A percentile compares a stretch with the other conserved stretches of the same genome.
Conservation (phyloP, 2,888 invertebrate genomes). For the Encarsia formosa region DNA sequence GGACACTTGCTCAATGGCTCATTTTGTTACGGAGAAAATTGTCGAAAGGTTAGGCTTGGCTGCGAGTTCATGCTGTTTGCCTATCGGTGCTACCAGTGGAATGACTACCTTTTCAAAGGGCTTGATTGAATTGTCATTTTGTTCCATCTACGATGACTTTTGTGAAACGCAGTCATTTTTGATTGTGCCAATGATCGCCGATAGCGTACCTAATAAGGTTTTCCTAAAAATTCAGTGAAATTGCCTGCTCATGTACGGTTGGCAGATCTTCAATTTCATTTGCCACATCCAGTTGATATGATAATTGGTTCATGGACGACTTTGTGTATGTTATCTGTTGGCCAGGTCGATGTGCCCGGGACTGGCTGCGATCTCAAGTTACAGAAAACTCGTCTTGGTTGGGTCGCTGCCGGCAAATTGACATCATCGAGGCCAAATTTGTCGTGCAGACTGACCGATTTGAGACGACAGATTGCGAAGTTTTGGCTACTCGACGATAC, state of each 20-base stretch:
- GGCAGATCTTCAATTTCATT: conserved; percentile 25
- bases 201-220: not conserved
- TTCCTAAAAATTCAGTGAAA: conserved; percentile 2
- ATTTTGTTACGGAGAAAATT: conserved; percentile 2
- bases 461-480: not conserved
- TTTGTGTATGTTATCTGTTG: conserved; percentile 22
- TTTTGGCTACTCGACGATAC: conserved; percentile 30
- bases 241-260: conserved; percentile 17
- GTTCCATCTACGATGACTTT: not conserved
- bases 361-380: conserved; percentile 15
- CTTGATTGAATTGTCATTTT: not conserved
- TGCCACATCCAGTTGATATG: conserved; percentile 15
- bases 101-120: not conserved
- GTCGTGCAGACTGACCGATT: not conserved
- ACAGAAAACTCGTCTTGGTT: conserved; percentile 28
- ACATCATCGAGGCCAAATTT: not conserved
- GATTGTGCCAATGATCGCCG: not conserved
- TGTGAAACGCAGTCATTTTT: not conserved
- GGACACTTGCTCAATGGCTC: not conserved
- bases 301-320: not conserved
- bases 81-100: not conserved
- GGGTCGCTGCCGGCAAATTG: conserved; percentile 12
- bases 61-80: not conserved
- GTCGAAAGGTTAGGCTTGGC: not conserved
- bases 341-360: conserved; percentile 20